Conservation (phyloP, 2,113 vertebrate genomes). For the Hoplias malabaricus region DNA sequence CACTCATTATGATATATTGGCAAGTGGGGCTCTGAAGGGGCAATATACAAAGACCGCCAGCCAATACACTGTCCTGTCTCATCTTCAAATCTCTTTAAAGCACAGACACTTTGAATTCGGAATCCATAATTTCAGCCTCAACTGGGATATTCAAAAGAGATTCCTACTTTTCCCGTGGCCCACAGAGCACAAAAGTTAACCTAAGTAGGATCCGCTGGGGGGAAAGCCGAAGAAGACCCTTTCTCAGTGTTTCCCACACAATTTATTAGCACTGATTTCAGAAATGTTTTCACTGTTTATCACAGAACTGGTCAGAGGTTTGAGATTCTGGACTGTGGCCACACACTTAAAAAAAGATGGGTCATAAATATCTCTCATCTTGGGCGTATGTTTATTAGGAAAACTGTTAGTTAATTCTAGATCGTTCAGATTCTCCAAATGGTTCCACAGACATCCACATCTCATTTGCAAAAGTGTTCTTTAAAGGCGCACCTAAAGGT, state of each 20-base stretch:
- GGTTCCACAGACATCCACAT: too few relatives aligned
- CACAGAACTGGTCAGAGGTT: not conserved
- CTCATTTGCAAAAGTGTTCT: too few relatives aligned
- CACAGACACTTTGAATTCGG: constrained; percentile 28
- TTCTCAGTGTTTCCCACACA: not conserved
- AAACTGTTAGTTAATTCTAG: too few relatives aligned
- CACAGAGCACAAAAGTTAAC: not conserved
- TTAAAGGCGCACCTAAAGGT: too few relatives aligned
- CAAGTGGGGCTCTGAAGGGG: not conserved
- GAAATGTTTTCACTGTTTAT: not conserved
- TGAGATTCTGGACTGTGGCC: not conserved
- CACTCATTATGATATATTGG: constrained; percentile 31
- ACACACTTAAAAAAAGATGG: not conserved
- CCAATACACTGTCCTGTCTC: constrained; percentile 37
- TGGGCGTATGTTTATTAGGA: too few relatives aligned
- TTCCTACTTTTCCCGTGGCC: not conserved
- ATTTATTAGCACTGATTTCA: not conserved
- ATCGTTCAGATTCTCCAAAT: too few relatives aligned
- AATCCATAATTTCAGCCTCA: constrained; percentile 28
- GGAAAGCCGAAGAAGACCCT: not conserved
- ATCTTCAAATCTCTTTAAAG: constrained; percentile 40
- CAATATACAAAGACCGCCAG: constrained; percentile 23
- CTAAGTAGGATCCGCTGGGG: constrained; percentile 11
- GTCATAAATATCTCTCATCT: too few relatives aligned
- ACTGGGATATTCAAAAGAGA: constrained; percentile 19